Conservation (phyloP, 2,113 vertebrate species). For the Gila orcuttii region DNA sequence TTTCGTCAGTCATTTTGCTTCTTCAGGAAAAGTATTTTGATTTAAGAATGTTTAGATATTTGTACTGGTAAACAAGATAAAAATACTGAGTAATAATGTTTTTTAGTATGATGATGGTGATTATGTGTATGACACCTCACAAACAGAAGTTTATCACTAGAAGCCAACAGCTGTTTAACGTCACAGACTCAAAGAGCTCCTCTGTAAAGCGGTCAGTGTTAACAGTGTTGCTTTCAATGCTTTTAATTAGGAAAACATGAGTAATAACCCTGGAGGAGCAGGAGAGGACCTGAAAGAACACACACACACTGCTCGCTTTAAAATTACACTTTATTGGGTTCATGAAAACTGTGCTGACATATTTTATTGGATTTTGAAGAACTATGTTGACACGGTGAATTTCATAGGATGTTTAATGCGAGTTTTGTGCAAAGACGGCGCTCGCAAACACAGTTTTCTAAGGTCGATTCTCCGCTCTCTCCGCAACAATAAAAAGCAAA, state of each 20-base stretch:
- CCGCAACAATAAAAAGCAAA: constrained; percentile 28
- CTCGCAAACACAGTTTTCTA: not conserved
- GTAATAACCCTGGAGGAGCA: not conserved
- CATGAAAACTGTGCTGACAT: constrained; percentile 40
- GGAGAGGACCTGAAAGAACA: constrained; percentile 16
- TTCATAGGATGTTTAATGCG: constrained; percentile 43
- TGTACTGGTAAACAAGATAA: too few relatives aligned
- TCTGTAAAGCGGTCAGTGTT: constrained; percentile 27
- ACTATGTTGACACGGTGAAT: constrained; percentile 39
- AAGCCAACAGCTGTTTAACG: constrained; percentile 13
- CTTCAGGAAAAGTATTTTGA: too few relatives aligned
- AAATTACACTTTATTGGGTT: constrained; percentile 48
- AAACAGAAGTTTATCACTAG: not conserved
- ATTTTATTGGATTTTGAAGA: constrained; percentile 53
- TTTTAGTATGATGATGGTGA: too few relatives aligned
- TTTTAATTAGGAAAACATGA: constrained; percentile 41
- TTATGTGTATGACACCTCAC: too few relatives aligned
- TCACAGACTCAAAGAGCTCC: not conserved
- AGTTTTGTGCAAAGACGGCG: not conserved
- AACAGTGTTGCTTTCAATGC: not conserved
- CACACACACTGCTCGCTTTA: constrained; percentile 19
- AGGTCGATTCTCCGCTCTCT: not conserved
- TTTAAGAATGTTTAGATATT: too few relatives aligned
- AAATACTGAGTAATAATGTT: too few relatives aligned
- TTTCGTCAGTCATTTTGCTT: too few relatives aligned